Evolutionary conservation across 2,113 vertebrate genomes (phyloP).

Genomic region (Neofelis nebulosa): DNA sequence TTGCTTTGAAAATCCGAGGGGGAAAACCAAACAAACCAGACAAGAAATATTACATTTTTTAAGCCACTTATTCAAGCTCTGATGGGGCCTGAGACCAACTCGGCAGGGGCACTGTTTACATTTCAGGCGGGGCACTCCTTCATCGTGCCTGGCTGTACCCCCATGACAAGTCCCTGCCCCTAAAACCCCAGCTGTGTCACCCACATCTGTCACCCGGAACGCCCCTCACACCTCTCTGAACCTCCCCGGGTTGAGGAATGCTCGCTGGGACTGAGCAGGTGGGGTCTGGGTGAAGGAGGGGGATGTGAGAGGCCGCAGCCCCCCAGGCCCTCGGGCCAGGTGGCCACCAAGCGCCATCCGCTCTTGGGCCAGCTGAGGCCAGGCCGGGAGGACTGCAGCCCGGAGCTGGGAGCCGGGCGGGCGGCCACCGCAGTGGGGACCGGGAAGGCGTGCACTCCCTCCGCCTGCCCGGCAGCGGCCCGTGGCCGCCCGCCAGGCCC

Average conservation of each 20-base stretch:
- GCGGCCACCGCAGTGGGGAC: constrained; percentile 30
- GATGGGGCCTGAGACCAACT: background rate
- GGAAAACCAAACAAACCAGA: constrained; percentile 54
- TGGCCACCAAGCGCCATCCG: rapidly evolving
- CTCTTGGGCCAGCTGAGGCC: background rate
- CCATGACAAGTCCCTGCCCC: background rate
- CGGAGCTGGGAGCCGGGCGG: background rate
- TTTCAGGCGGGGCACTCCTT: background rate
- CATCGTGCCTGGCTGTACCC: background rate
- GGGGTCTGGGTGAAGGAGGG: background rate
- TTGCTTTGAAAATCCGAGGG: background rate
- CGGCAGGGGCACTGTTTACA: background rate
- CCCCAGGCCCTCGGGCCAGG: background rate
- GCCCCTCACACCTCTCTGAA: background rate
- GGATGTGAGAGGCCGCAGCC: background rate
- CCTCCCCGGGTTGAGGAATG: background rate
- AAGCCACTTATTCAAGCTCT: constrained; percentile 31
- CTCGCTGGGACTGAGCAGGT: background rate
- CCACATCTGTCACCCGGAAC: background rate
- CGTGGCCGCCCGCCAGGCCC: constrained; percentile 83
- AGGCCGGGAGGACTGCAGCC: background rate
- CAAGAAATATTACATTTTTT: constrained; percentile 66
- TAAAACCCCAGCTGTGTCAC: background rate
- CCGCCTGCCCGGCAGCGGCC: constrained; percentile 80
- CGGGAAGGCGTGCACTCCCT: constrained; percentile 51